phyloP scores from a whole-genome alignment of 2,113 vertebrate genomes.

The Pachycephala philippinensis region DNA sequence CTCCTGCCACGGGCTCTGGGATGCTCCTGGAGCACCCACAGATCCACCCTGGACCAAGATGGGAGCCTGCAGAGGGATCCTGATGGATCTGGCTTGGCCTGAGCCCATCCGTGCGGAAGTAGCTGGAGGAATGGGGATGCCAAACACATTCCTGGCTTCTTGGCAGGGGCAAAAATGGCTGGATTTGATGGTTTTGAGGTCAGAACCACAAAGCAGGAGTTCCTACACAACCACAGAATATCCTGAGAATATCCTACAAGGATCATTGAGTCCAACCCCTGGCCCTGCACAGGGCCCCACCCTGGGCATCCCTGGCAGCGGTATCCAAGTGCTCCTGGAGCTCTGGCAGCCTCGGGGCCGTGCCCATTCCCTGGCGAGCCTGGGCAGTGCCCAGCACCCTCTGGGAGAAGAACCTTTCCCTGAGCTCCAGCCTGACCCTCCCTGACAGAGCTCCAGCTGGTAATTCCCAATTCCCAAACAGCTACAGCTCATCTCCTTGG shows the following conservation, averaged over 20 bases:
- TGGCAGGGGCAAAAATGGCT: neutral
- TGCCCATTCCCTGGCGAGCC: neutral
- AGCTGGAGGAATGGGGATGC: neutral
- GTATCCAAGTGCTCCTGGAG: rapidly evolving
- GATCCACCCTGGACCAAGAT: neutral
- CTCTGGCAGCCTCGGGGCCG: neutral
- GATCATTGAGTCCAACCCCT: rapidly evolving
- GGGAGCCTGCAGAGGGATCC: neutral
- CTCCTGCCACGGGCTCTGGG: neutral
- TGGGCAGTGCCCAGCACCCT: neutral
- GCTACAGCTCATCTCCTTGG: neutral
- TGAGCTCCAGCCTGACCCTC: rapidly evolving
- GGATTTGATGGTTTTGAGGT: neutral
- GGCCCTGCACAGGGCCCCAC: neutral
- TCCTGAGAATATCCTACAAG: neutral
- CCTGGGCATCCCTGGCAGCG: rapidly evolving
- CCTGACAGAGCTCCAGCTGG: neutral
- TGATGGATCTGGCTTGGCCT: neutral
- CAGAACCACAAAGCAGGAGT: neutral
- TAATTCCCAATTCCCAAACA: neutral
- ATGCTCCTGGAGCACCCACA: neutral
- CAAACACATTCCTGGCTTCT: neutral
- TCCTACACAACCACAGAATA: neutral
- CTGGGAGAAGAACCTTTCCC: neutral
- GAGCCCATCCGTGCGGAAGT: neutral